Base-by-base conservation (phyloP, 2,888 invertebrate species). In the Lissonota sp. region DNA sequence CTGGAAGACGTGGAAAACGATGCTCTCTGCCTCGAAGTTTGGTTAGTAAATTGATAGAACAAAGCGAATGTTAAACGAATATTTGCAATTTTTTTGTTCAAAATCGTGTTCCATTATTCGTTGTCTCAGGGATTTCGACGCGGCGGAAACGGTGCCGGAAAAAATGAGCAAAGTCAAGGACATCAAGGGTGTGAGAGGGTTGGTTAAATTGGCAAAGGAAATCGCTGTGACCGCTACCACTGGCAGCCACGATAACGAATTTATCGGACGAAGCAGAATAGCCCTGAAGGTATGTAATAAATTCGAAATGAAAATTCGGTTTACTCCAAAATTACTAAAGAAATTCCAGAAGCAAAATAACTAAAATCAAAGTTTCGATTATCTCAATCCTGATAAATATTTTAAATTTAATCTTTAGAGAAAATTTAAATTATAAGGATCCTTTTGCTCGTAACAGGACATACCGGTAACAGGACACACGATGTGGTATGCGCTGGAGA, bases 161-260 rank as follows among this genome's bases (percentile, higher is more conserved):
- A 98, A 98, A 93, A 96, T 98, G 93, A 96, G 96, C 66, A 97
- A 97, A 93, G 94, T 98, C 82, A 95, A 96, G 84, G 97, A 97
- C 87, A 96, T 98, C 0, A 97, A 97, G 93, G 97, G 97, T 0
- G 96, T 97, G 0, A 95, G 96, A 90, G 98, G 98, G 0, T 93
- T 98, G 14, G 94, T 96, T 42, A 97, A 97, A 92, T 92, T 97
- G 46, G 96, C 97, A 93, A 98, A 97, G 90, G 98, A 98, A 93
- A 97, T 98, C 77, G 97, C 97, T 0, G 96, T 99, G 12, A 98
- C 99, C 0, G 99, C 99, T 58, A 98, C 98, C 0, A 98, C 98
- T 0, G 97, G 99, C 84, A 98, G 96, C 94, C 98, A 96, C 93
- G 96, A 98, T 86, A 99, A 99, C 91, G 99, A 99, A 93, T 96